phyloP scores from a whole-genome alignment of 2,113 vertebrate genomes.

The Syngnathus scovelli region DNA sequence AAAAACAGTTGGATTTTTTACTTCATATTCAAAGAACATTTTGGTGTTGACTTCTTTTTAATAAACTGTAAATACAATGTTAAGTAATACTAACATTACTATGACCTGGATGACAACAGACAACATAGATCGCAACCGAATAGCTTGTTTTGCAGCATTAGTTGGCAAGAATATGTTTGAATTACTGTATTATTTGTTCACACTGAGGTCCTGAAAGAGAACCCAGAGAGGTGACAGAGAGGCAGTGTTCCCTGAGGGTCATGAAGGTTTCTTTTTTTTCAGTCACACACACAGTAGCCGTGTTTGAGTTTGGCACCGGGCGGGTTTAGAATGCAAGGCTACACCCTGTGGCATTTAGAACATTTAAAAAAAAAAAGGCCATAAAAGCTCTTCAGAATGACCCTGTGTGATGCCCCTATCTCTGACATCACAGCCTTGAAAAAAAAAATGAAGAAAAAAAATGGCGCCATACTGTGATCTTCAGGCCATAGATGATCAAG shows the following conservation, averaged over 20 bases:
- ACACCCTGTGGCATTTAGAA: slow-evolving; percentile 55
- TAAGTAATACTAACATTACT: too few relatives aligned
- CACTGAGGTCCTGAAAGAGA: not conserved
- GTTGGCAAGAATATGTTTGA: not conserved
- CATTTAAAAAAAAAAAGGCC: not conserved
- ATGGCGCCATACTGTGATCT: not conserved
- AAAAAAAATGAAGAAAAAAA: not conserved
- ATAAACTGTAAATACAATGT: too few relatives aligned
- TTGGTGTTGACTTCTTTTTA: too few relatives aligned
- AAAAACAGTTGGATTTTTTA: too few relatives aligned
- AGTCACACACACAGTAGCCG: slow-evolving; percentile 35
- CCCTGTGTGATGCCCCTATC: too few relatives aligned
- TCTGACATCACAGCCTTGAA: not conserved
- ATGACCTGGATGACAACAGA: too few relatives aligned
- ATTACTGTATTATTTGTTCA: not conserved
- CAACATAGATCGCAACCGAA: too few relatives aligned
- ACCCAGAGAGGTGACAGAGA: not conserved
- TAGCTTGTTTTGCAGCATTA: too few relatives aligned
- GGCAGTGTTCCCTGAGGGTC: slow-evolving; percentile 19
- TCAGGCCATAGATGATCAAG: not conserved
- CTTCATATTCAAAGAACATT: too few relatives aligned
- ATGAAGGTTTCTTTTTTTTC: slow-evolving; percentile 18
- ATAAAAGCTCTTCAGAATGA: not conserved
- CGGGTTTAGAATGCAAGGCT: slow-evolving; percentile 50
- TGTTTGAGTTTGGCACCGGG: slow-evolving; percentile 43